phyloP scores from a whole-genome alignment of 92 coral and sea anemone species.

The Phymanthus crucifer region DNA sequence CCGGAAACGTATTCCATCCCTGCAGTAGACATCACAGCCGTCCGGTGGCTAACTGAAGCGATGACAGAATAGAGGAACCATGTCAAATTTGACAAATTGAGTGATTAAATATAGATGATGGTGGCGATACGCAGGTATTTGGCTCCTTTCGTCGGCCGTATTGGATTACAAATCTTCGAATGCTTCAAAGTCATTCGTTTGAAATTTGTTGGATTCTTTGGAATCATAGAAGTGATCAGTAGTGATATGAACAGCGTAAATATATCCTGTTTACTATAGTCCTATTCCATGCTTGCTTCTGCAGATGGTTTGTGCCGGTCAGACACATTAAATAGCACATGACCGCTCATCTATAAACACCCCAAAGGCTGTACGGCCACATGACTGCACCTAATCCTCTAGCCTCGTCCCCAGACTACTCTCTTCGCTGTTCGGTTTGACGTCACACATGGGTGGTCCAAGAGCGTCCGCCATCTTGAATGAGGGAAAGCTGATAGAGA shows the following conservation, averaged over 20 bases:
- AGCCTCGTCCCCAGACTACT: too few relatives aligned
- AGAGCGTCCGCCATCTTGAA: too few relatives aligned
- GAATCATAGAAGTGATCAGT: not conserved
- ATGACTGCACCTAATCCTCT: too few relatives aligned
- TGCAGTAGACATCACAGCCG: not conserved
- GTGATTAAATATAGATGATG: conserved; percentile 9
- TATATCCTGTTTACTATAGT: too few relatives aligned
- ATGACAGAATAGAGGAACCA: not conserved
- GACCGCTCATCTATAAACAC: too few relatives aligned
- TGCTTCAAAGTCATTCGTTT: not conserved
- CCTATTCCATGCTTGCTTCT: too few relatives aligned
- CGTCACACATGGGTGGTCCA: too few relatives aligned
- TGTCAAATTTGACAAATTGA: conserved; percentile 14
- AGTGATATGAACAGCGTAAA: too few relatives aligned
- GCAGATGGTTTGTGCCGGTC: too few relatives aligned
- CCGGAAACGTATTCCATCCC: not conserved
- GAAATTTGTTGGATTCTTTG: not conserved
- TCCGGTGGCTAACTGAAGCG: conserved; percentile 4
- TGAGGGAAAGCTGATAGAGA: too few relatives aligned
- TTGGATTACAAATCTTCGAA: not conserved
- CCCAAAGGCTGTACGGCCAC: not conserved
- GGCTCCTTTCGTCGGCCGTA: not conserved
- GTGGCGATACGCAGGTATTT: not conserved
- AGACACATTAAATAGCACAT: too few relatives aligned
- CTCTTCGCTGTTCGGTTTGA: too few relatives aligned